phyloP scores from a whole-genome alignment of 2,113 vertebrate species.

The Bombycilla garrulus region DNA sequence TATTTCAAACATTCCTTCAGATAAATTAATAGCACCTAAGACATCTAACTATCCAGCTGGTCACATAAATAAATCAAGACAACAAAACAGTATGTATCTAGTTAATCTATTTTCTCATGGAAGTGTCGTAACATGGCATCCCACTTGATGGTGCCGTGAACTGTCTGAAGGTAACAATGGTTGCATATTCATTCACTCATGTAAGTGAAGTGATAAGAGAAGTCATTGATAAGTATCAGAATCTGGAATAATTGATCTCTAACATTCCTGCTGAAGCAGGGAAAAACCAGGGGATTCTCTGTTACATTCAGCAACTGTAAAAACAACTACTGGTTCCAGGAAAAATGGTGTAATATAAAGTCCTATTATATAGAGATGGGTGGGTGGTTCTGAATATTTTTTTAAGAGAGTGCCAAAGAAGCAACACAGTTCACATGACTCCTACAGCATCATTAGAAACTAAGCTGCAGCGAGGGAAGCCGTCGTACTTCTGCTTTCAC shows the following conservation, averaged over 20 bases:
- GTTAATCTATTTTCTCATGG: neutral
- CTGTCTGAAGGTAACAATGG: neutral
- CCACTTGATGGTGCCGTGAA: constrained; percentile 26
- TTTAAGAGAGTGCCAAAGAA: neutral
- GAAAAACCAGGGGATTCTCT: neutral
- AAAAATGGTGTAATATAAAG: constrained; percentile 43
- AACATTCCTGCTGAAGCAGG: neutral
- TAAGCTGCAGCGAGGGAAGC: rapidly evolving
- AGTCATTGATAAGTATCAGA: neutral
- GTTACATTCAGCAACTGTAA: constrained; percentile 20
- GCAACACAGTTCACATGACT: neutral
- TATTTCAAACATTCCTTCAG: neutral
- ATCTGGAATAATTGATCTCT: neutral
- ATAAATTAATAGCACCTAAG: neutral
- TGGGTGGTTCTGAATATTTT: neutral
- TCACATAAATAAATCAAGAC: neutral
- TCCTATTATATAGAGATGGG: neutral
- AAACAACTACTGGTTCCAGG: constrained; percentile 19
- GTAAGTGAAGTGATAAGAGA: neutral
- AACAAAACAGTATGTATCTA: neutral
- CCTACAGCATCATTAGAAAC: neutral
- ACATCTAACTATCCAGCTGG: neutral
- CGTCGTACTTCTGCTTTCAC: neutral
- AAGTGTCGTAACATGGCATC: neutral
- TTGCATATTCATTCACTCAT: neutral